Base-by-base conservation (phyloP, 2,888 invertebrate species). In the Oxystoma pomonae region DNA sequence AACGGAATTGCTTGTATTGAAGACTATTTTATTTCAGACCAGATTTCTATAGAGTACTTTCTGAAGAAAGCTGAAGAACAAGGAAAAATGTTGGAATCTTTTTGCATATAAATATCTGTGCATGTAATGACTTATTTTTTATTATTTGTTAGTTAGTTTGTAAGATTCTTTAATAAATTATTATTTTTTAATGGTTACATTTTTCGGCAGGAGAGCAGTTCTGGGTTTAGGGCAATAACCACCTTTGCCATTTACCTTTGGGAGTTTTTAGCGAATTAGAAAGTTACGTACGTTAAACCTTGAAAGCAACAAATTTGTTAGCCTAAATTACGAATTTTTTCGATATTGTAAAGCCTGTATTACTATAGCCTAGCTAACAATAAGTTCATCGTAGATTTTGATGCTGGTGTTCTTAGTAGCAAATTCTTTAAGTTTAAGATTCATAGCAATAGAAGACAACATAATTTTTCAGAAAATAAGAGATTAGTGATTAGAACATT, bases 1-100 rank as follows among this genome's bases (percentile, higher is more conserved):
- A 74, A 75, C 55, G 78, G 78, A 0, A 74, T 78, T 56, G 77
- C 75, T 52, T 79, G 79, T 63, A 72, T 73, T 7, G 72, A 76
- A 57, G 68, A 69, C 19, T 66, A 60, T 53, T 58, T 60, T 16
- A 57, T 75, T 2, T 65, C 51, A 9, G 66, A 69, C 2, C 64
- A 65, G 20, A 67, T 75, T 49, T 67, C 72, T 16, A 73, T 74
- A 62, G 65, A 72, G 1, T 67, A 70, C 51, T 77, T 76, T 64
- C 65, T 75, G 20, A 63, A 70, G 35, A 68, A 68, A 50, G 74
- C 73, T 17, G 50, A 65, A 20, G 67, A 71, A 12, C 70, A 73
- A 58, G 68, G 71, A 1, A 65, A 69, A 55, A 20, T 63, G 19
- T 55, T 66, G 58, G 49, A 53, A n/a, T 62, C 62, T n/a, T 69